These are phyloP conservation scores for Melanotaenia maccullochi DNA, from an alignment of 2,797 vertebrate genomes.

Conservation along the genomic window DNA sequence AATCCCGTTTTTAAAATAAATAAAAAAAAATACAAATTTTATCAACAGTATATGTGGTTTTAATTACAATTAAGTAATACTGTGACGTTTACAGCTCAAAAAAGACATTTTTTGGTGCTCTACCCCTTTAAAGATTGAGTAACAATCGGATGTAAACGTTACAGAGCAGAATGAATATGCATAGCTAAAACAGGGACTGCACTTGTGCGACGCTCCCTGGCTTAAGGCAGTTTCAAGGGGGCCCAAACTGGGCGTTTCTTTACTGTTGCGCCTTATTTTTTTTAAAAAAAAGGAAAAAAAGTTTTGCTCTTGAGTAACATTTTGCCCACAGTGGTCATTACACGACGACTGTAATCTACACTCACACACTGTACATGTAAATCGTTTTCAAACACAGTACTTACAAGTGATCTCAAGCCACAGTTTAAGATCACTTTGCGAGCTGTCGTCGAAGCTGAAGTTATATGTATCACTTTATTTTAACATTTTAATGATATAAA, in stretches of 20 bases:
- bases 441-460: neutral
- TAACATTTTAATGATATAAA: too few species aligned
- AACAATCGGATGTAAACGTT: neutral
- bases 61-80: too few species aligned
- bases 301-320: constrained; percentile 16
- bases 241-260: constrained; percentile 78
- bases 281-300: neutral
- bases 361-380: neutral
- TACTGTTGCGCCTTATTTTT: constrained; percentile 14
- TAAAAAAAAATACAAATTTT: too few species aligned
- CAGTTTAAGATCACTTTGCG: constrained; percentile 2
- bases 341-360: neutral
- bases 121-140: neutral
- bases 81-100: too few species aligned
- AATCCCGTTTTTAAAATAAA: too few species aligned
- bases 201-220: constrained; percentile 71
- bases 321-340: neutral
- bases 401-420: neutral
- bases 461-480: neutral
- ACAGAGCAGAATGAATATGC: too few species aligned
- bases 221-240: constrained; percentile 76
- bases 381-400: neutral
- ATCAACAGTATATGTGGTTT: too few species aligned
- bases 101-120: too few species aligned
- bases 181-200: neutral